These are phyloP conservation scores for Drosophila mimica DNA, from an alignment of 2,888 invertebrate genomes.

Conservation along the genomic window DNA sequence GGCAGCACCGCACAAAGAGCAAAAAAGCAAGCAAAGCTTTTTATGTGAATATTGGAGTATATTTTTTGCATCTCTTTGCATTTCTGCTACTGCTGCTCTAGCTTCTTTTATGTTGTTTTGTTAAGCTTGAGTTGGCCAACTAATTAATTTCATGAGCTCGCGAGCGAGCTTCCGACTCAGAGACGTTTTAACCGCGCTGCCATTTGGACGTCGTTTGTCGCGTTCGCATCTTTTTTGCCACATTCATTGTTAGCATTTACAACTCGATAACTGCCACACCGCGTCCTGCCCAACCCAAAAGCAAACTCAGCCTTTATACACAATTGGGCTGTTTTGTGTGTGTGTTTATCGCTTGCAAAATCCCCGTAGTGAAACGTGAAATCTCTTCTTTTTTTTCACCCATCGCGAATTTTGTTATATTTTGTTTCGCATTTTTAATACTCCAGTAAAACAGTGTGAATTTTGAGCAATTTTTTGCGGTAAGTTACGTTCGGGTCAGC, in stretches of 20 bases:
- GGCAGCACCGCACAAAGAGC: slow-evolving; percentile 48
- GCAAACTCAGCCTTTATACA: slow-evolving; percentile 35
- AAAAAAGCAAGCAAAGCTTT: slow-evolving; percentile 33
- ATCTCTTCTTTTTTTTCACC: slow-evolving; percentile 34
- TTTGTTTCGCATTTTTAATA: slow-evolving; percentile 24
- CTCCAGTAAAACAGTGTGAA: slow-evolving; percentile 46
- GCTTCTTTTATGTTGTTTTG: slow-evolving; percentile 44
- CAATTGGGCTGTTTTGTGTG: slow-evolving; percentile 11
- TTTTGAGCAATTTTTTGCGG: slow-evolving; percentile 60
- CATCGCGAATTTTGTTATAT: slow-evolving; percentile 17
- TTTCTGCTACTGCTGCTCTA: slow-evolving; percentile 17
- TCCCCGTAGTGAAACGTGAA: slow-evolving; percentile 61
- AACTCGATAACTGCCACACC: slow-evolving; percentile 25
- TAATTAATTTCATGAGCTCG: slow-evolving; percentile 73
- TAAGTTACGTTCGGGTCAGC: slow-evolving; percentile 62
- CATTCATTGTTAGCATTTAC: slow-evolving; percentile 8
- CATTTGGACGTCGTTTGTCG: slow-evolving; percentile 64
- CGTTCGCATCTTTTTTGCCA: slow-evolving; percentile 21
- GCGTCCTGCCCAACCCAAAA: slow-evolving; percentile 41
- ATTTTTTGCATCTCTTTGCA: slow-evolving; percentile 35
- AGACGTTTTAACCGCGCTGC: slow-evolving; percentile 68
- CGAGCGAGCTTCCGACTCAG: slow-evolving; percentile 56
- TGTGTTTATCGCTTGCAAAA: slow-evolving; percentile 52
- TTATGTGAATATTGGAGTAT: slow-evolving; percentile 33
- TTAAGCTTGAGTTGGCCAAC: slow-evolving; percentile 73